These are phyloP conservation scores for Scaptomyza tumidula DNA, from an alignment of 2,888 invertebrate species.

Conservation along the genomic window DNA sequence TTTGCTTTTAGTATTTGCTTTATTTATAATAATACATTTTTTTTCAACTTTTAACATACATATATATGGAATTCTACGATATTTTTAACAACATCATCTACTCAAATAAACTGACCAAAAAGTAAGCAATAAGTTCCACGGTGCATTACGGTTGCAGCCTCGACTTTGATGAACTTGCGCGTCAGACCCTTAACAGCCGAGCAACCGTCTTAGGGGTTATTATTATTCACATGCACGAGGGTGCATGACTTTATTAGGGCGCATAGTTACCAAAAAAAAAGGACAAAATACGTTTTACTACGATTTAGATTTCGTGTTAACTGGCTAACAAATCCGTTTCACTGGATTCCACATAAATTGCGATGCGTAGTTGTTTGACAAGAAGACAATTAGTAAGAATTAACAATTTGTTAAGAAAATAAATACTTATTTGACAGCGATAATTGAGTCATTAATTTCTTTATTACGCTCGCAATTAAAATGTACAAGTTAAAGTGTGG, in stretches of 20 bases:
- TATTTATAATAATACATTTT: too few species aligned
- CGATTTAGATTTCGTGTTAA: neutral
- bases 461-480: too few species aligned
- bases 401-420: slow-evolving; percentile 8
- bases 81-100: too few species aligned
- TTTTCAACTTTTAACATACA: too few species aligned
- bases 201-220: slow-evolving; percentile 27
- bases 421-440: slow-evolving; percentile 3
- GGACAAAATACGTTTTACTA: neutral
- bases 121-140: slow-evolving; percentile 1
- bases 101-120: too few species aligned
- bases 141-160: slow-evolving; percentile 43
- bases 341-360: slow-evolving; percentile 12
- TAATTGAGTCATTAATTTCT: slow-evolving; percentile 10
- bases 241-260: neutral
- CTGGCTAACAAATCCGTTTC: slow-evolving; percentile 3
- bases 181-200: slow-evolving; percentile 28
- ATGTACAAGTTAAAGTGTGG: too few species aligned
- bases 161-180: slow-evolving; percentile 60
- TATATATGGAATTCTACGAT: too few species aligned
- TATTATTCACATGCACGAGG: slow-evolving; percentile 31
- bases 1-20: too few species aligned
- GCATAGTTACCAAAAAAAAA: slow-evolving; percentile 12
- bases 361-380: neutral
- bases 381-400: neutral